phyloP scores from a whole-genome alignment of 2,113 vertebrate genomes.

The Calypte anna region DNA sequence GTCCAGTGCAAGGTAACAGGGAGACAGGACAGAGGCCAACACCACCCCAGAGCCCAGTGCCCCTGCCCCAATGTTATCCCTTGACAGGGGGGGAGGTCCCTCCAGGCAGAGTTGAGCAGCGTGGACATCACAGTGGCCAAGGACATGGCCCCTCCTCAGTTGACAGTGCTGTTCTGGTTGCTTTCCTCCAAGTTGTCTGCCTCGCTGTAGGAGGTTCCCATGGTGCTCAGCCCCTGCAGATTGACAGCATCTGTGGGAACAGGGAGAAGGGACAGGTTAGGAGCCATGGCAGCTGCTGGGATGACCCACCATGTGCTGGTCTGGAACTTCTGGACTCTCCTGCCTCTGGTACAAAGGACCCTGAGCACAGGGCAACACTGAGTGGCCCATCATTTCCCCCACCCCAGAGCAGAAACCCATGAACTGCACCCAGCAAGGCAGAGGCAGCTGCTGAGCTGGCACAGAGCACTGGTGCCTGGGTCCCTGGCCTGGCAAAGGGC shows the following conservation, averaged over 20 bases:
- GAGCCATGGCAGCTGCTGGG: not conserved
- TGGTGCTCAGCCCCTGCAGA: not conserved
- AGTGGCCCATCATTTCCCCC: fast-evolving
- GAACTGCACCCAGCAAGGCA: not conserved
- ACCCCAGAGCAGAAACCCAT: not conserved
- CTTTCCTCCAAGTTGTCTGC: fast-evolving
- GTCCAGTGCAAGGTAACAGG: not conserved
- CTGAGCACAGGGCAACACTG: fast-evolving
- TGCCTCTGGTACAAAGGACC: too few species aligned
- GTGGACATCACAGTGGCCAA: fast-evolving
- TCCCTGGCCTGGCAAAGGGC: not conserved
- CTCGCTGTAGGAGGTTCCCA: fast-evolving
- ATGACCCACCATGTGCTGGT: fast-evolving
- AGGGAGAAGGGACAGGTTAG: not conserved
- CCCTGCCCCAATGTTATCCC: fast-evolving
- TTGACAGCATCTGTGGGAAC: not conserved
- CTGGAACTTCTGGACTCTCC: not conserved
- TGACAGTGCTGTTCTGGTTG: not conserved
- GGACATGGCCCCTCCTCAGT: not conserved
- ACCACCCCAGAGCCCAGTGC: not conserved
- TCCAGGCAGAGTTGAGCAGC: not conserved
- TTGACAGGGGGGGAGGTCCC: fast-evolving
- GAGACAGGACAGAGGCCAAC: not conserved
- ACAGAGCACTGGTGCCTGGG: not conserved
- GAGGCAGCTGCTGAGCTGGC: not conserved